A percentile compares a stretch with the other conserved stretches of the same genome.
These are phyloP conservation scores for Perithous albicinctus DNA, from an alignment of 2,888 invertebrate genomes.

Conservation along the genomic window DNA sequence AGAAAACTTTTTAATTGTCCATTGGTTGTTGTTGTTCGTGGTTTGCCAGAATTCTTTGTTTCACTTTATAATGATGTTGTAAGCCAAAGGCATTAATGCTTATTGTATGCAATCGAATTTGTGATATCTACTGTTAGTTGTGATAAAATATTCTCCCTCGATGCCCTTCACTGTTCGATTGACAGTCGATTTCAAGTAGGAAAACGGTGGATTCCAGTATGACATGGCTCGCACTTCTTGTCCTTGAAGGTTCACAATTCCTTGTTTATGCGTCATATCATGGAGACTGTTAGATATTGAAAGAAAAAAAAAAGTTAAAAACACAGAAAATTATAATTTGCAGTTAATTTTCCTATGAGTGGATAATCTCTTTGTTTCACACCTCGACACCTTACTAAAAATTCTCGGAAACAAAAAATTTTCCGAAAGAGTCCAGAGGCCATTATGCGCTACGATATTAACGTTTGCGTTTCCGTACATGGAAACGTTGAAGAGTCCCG, in stretches of 20 bases:
- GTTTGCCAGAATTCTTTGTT: background rate
- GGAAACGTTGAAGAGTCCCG: constrained; percentile 71
- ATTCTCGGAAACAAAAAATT: constrained; percentile 74
- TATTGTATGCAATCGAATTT: background rate
- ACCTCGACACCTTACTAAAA: constrained; percentile 61
- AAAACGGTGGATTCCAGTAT: constrained; percentile 76
- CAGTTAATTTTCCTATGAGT: background rate
- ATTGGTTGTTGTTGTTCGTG: too few species aligned
- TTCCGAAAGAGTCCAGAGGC: constrained; percentile 76
- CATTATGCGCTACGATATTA: constrained; percentile 73
- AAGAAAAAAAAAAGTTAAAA: background rate
- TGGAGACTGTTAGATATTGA: constrained; percentile 68
- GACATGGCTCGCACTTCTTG: constrained; percentile 74
- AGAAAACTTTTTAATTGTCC: background rate
- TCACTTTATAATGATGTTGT: background rate
- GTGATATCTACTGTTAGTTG: constrained; percentile 70
- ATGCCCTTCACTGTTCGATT: constrained; percentile 74
- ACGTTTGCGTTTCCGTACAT: constrained; percentile 74
- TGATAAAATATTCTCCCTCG: constrained; percentile 71
- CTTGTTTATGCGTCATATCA: constrained; percentile 65
- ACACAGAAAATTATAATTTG: too few species aligned
- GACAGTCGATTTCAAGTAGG: constrained; percentile 72
- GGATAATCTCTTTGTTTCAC: background rate
- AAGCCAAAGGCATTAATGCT: background rate
- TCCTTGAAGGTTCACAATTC: constrained; percentile 72